Conservation (phyloP, 2,888 invertebrate genomes). For the Brachylomia viminalis region DNA sequence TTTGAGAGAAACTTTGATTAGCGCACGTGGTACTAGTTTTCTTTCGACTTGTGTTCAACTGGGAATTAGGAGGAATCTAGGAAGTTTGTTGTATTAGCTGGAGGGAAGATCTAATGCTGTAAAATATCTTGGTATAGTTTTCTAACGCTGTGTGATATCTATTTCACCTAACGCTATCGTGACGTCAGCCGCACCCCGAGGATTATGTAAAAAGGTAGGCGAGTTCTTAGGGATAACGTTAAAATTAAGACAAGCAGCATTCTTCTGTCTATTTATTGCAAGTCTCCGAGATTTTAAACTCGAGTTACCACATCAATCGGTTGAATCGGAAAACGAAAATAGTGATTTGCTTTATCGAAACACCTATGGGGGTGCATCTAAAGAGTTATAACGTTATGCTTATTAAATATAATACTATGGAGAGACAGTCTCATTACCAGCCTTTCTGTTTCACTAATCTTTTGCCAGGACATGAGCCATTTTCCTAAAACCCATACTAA, state of each 20-base stretch:
- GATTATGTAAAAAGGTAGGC: background rate
- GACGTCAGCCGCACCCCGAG: background rate
- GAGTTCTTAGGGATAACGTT: background rate
- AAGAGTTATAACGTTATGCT: background rate
- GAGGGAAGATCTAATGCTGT: background rate
- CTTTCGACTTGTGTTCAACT: slow-evolving; percentile 19
- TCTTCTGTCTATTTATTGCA: background rate
- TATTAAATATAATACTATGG: too few relatives aligned
- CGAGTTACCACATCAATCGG: background rate
- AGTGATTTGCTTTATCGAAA: background rate
- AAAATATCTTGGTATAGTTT: background rate
- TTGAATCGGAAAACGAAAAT: background rate
- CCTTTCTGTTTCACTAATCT: background rate
- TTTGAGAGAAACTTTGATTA: slow-evolving; percentile 51
- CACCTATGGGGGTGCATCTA: background rate
- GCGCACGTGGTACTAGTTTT: slow-evolving; percentile 22
- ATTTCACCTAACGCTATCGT: background rate
- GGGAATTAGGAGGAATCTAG: slow-evolving; percentile 20
- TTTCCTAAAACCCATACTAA: background rate
- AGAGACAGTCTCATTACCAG: background rate
- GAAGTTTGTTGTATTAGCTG: slow-evolving; percentile 8
- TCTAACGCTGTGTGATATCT: background rate
- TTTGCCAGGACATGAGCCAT: background rate
- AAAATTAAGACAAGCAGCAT: background rate
- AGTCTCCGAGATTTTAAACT: background rate